Evolutionary conservation across 2,113 vertebrate species (phyloP).

Genomic region (Perccottus glenii): DNA sequence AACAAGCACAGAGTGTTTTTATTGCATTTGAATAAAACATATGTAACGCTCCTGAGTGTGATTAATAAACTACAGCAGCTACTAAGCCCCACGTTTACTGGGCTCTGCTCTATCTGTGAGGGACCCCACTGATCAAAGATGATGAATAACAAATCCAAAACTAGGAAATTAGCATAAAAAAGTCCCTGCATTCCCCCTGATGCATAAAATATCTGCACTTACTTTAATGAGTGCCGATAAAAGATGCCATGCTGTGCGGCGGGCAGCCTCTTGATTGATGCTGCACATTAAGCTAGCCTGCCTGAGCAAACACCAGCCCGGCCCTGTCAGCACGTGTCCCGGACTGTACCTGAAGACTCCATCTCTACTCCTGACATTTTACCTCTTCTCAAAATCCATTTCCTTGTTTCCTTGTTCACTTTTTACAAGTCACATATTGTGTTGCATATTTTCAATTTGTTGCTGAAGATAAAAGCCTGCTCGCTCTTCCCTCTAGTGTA

Average conservation of each 20-base stretch:
- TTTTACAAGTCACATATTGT: constrained; percentile 28
- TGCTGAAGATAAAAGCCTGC: constrained; percentile 43
- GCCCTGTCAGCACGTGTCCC: constrained; percentile 46
- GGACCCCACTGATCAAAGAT: constrained; percentile 62
- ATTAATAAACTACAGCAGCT: constrained; percentile 37
- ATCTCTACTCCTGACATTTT: constrained; percentile 30
- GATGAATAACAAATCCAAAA: constrained; percentile 69
- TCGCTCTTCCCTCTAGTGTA: constrained; percentile 38
- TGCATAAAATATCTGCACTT: constrained; percentile 76
- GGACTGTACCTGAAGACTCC: constrained; percentile 26
- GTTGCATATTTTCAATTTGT: background rate
- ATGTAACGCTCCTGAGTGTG: constrained; percentile 48
- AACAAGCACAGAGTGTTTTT: constrained; percentile 16
- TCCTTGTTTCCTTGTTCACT: constrained; percentile 14
- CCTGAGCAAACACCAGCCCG: constrained; percentile 61
- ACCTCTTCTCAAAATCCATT: constrained; percentile 25
- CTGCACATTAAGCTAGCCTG: constrained; percentile 52
- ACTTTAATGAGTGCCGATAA: constrained; percentile 74
- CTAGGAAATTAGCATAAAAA: constrained; percentile 72
- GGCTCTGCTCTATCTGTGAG: constrained; percentile 44
- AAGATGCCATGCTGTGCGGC: constrained; percentile 45
- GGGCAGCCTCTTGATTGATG: constrained; percentile 70
- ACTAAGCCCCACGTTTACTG: constrained; percentile 32
- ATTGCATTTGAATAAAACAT: constrained; percentile 33
- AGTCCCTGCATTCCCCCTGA: constrained; percentile 65